Conservation (phyloP, 2,113 vertebrate species). For the Ginglymostoma cirratum region DNA sequence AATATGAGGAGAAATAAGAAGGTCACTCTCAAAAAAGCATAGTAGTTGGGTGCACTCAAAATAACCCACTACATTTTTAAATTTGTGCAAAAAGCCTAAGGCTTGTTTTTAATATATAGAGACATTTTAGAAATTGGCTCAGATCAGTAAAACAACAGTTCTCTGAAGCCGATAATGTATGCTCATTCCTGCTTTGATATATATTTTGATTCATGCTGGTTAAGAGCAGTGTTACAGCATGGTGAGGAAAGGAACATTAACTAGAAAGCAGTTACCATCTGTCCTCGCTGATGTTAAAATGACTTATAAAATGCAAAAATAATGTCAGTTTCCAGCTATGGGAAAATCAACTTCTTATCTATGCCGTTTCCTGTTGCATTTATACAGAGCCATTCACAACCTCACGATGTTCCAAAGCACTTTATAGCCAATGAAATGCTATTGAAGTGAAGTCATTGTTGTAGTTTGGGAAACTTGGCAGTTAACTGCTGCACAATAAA, state of each 20-base stretch:
- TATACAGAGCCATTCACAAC: not conserved
- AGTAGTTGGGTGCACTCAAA: not conserved
- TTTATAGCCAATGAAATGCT: not conserved
- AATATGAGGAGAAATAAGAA: not conserved
- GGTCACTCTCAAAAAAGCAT: not conserved
- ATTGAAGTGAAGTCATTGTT: not conserved
- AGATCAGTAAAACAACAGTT: not conserved
- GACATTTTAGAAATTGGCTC: not conserved
- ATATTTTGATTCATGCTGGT: not conserved
- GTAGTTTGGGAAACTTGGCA: not conserved
- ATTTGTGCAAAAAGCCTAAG: not conserved
- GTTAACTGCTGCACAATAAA: not conserved
- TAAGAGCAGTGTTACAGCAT: not conserved
- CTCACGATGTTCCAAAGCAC: not conserved
- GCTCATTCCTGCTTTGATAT: not conserved
- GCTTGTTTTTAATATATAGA: not conserved
- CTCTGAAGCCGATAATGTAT: not conserved
- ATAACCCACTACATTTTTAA: not conserved
- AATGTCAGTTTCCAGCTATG: not conserved
- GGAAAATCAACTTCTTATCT: not conserved
- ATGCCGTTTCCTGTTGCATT: not conserved
- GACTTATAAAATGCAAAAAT: not conserved
- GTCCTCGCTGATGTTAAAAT: not conserved
- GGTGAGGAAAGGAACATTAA: not conserved
- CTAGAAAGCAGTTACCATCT: constrained; percentile 7